A percentile compares a stretch with the other conserved stretches of the same genome.
These are phyloP conservation scores for Labroides dimidiatus DNA, from an alignment of 2,797 vertebrate genomes.

Conservation along the genomic window DNA sequence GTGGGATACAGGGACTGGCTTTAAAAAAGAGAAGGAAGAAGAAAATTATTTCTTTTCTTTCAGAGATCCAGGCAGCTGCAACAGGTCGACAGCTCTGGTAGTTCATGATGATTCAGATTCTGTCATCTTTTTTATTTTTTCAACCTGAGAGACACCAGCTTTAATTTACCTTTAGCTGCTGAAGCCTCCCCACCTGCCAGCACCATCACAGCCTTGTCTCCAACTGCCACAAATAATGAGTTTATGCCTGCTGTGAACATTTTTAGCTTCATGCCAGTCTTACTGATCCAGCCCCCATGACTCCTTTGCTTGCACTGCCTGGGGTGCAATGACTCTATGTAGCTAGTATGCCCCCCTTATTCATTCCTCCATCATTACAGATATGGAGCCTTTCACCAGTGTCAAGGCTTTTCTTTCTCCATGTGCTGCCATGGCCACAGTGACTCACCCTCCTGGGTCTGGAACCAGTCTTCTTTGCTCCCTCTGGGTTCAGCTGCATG, in stretches of 20 bases:
- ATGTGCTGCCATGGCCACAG: not conserved
- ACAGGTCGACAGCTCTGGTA: constrained; percentile 11
- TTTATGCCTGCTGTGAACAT: constrained; percentile 42
- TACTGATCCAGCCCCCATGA: constrained; percentile 23
- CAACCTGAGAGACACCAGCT: constrained; percentile 26
- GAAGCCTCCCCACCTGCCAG: constrained; percentile 26
- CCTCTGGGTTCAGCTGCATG: not conserved
- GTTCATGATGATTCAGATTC: constrained; percentile 19
- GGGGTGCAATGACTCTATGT: not conserved
- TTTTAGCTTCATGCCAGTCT: constrained; percentile 34
- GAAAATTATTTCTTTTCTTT: constrained; percentile 4
- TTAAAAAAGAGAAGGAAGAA: constrained; percentile 14
- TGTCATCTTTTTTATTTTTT: constrained; percentile 16
- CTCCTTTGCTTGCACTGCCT: constrained; percentile 4
- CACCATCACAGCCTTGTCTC: constrained; percentile 25
- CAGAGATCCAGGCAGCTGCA: not conserved
- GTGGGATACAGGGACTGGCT: constrained; percentile 2
- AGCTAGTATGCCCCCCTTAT: not conserved
- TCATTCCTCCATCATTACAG: constrained; percentile 13
- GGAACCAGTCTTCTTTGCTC: not conserved
- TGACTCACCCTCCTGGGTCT: constrained; percentile 8
- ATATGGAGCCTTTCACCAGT: not conserved
- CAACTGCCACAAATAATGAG: constrained; percentile 40
- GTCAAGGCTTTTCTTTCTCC: not conserved
- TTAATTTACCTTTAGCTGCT: constrained; percentile 47